Evolutionary conservation across 2,888 invertebrate genomes (phyloP).

Genomic region (Seira sanloemensis): DNA sequence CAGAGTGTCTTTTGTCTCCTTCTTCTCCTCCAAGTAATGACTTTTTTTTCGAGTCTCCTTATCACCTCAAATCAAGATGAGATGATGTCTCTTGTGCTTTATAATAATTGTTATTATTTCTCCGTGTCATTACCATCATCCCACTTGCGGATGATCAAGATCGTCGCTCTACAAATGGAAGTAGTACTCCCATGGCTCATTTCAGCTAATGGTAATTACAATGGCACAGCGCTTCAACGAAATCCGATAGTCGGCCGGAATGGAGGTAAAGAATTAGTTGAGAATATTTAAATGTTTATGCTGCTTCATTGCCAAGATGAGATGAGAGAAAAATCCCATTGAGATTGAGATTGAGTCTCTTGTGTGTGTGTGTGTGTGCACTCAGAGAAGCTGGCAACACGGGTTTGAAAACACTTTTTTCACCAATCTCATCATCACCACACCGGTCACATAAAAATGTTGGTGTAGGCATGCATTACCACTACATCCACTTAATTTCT

Average conservation of each 20-base stretch:
- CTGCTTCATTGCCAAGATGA: no score
- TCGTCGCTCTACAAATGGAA: neutral
- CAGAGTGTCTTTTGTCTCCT: no score
- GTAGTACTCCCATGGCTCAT: neutral
- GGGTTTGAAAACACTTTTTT: neutral
- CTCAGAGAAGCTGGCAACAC: no score
- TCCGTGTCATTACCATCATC: neutral
- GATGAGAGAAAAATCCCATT: no score
- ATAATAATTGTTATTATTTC: conserved; percentile 6
- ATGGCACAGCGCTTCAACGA: neutral
- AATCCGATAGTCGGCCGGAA: no score
- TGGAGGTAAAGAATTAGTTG: no score
- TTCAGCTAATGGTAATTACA: neutral
- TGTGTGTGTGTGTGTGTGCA: no score
- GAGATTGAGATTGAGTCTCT: no score
- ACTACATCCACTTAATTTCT: neutral
- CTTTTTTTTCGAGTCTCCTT: neutral
- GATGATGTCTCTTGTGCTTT: neutral
- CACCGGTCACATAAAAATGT: conserved; percentile 39
- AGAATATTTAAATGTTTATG: no score
- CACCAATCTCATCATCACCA: neutral
- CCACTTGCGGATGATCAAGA: neutral
- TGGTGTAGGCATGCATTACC: neutral
- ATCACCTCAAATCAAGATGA: neutral
- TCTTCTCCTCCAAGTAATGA: neutral